Evolutionary conservation across 2,888 invertebrate genomes (phyloP), one percentile per base, ranked within the genome.

Genomic region (Mesochorus sp.): DNA sequence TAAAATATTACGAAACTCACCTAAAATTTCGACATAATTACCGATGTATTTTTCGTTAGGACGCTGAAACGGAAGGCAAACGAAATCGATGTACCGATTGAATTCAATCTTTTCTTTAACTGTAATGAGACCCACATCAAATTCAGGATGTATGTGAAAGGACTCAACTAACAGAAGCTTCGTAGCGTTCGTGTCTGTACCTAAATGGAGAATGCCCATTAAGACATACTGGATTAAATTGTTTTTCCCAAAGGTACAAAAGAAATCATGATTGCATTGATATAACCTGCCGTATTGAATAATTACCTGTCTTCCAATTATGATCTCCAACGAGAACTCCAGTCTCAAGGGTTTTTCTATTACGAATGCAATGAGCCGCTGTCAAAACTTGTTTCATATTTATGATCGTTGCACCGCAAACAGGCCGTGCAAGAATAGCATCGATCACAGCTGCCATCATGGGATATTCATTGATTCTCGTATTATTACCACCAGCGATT

Each of bases 1-100:
- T n/a, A n/a, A n/a, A n/a, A n/a, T n/a, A n/a, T n/a, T n/a, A n/a
- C n/a, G n/a, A n/a, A 19, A 55, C 84, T 81, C 82, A 90, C 91
- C 91, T 42, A 90, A 77, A 3, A 88, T 81, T 1, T 82, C 82
- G 3, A 91, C 88, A 2, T n/a, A 49, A 1, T 80, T 59, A 0
- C 87, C 87, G 1, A 62, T 83, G 34, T 91, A 89, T 1, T 84
- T 82, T 5, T 87, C 84, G 0, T 5, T 37, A 1, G 71, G 26
- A 59, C 86, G 86, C 61, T 83, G 79, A 87, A 95, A 95, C 0
- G 95, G 95, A 42, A 95, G 85, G 83, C 95, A 95, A 17, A 90
- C 93, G 0, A 95, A 94, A 0, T 93, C 93, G 1, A 95, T 94
- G 42, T 88, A 85, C 0, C 91, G 86, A 62, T 88, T 93, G 84